phyloP scores from a whole-genome alignment of 2,888 invertebrate genomes.

The Hirtodrosophila alboralis region DNA sequence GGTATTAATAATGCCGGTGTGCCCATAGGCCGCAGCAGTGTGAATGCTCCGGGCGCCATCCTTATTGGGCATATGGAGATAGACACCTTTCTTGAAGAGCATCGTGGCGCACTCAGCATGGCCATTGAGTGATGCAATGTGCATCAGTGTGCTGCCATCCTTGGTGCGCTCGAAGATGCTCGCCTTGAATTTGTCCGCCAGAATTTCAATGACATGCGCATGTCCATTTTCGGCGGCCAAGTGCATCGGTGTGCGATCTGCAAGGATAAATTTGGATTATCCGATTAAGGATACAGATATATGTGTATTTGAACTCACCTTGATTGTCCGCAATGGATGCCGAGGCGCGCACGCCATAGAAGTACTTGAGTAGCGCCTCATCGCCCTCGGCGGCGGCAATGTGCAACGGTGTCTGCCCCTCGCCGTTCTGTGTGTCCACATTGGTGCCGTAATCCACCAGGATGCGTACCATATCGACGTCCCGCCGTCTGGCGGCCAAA shows the following conservation, averaged over 20 bases:
- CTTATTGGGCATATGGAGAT: constrained; percentile 99
- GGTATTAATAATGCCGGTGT: constrained; percentile 98
- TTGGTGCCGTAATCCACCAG: constrained; percentile 96
- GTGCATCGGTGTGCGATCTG: constrained; percentile 98
- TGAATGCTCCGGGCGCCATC: constrained; percentile 97
- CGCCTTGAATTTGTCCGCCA: constrained; percentile 99
- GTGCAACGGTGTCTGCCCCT: constrained; percentile 97
- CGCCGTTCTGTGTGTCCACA: constrained; percentile 96
- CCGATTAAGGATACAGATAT: not conserved
- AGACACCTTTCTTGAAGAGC: constrained; percentile 99
- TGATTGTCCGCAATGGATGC: constrained; percentile 97
- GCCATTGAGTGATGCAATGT: constrained; percentile 98
- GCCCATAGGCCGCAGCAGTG: constrained; percentile 98
- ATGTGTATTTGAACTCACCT: constrained; percentile 84
- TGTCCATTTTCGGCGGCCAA: constrained; percentile 99
- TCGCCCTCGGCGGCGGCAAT: constrained; percentile 98
- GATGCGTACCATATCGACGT: constrained; percentile 96
- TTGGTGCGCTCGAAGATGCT: constrained; percentile 98
- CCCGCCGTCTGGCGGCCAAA: constrained; percentile 95
- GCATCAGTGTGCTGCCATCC: constrained; percentile 99
- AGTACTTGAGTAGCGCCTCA: constrained; percentile 96
- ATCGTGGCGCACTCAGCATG: constrained; percentile 99
- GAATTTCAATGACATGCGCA: constrained; percentile 96
- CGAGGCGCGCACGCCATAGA: constrained; percentile 96
- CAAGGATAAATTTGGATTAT: not conserved